phyloP scores from a whole-genome alignment of 2,797 vertebrate genomes.

The Enteromius paludinosus region DNA sequence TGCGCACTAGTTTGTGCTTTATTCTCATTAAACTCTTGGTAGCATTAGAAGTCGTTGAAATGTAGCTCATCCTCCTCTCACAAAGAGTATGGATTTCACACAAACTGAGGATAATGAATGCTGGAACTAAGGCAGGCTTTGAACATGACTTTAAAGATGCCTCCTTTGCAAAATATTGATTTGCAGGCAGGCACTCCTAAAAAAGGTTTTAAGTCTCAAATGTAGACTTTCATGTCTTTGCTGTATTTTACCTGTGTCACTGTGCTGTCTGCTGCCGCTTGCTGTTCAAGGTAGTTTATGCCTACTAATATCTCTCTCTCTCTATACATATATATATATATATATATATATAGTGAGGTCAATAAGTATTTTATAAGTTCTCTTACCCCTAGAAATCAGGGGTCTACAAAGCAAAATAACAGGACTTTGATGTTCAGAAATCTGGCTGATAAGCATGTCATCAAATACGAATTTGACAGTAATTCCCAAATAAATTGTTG shows the following conservation, averaged over 20 bases:
- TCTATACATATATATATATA: background rate
- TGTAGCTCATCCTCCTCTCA: conserved; percentile 14
- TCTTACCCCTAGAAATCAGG: no score
- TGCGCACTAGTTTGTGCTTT: conserved; percentile 9
- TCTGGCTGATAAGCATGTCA: no score
- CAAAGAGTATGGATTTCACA: conserved; percentile 49
- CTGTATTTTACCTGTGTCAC: conserved; percentile 12
- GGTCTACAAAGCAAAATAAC: no score
- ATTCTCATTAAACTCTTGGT: conserved; percentile 4
- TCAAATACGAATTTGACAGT: no score
- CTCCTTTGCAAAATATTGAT: conserved; percentile 47
- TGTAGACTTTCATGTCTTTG: conserved; percentile 34
- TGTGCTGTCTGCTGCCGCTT: background rate
- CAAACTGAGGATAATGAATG: conserved; percentile 56
- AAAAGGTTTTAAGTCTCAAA: conserved; percentile 32
- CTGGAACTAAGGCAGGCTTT: conserved; percentile 35
- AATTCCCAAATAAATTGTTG: no score
- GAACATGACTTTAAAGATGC: conserved; percentile 48
- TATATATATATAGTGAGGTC: no score
- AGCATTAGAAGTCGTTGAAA: background rate
- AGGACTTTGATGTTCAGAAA: no score
- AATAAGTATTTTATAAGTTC: no score
- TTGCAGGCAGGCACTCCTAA: conserved; percentile 2
- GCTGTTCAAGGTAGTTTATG: background rate
- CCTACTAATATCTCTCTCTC: background rate